Evolutionary conservation across 2,888 invertebrate species (phyloP), one percentile per base, ranked within the genome.

Genomic region (Campopleginae sp.): DNA sequence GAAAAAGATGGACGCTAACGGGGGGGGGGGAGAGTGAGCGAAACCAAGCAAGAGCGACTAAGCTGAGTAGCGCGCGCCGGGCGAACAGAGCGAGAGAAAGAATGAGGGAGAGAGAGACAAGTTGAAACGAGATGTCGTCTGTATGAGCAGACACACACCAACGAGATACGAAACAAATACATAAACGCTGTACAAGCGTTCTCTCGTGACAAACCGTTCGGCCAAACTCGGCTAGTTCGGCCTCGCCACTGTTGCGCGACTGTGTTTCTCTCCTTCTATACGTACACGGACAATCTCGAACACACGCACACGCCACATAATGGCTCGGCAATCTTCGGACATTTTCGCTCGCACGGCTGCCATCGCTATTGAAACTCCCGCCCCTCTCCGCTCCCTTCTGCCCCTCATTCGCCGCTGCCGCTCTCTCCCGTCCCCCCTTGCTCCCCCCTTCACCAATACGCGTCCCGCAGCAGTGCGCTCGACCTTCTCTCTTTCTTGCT

Each of bases 321-420:
- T 48, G 38, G 66, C 72, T 82, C 85, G 85, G 82, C 38, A 70
- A 80, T 77, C 85, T 82, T 82, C 85, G 85, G 82, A 44, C 46
- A 33, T 72, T 85, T 82, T 74, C 85, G 85, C 76, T 66, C 71
- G 70, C 78, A 48, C 85, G 85, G 85, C 82, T 85, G 85, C 85
- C 85, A 85, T 85, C 85, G 82, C 85, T 82, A 82, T 80, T 71
- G 51, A 80, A 80, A 81, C 61, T 66, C 61, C 74, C 68, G 51
- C 44, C 65, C 63, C 70, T 31, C 54, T 33, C 44, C 48, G 6
- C 70, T 27, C 23, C 70, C 8, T 44, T 31, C 46, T 44, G 0
- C 17, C 70, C 46, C 31, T 27, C 12, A 58, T 68, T 38, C 54
- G 48, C 48, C 44, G 27, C 27, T 61, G 17, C 31, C 61, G 31